Base-by-base conservation (phyloP, 2,888 invertebrate genomes). In the Diachrysia chrysitis region DNA sequence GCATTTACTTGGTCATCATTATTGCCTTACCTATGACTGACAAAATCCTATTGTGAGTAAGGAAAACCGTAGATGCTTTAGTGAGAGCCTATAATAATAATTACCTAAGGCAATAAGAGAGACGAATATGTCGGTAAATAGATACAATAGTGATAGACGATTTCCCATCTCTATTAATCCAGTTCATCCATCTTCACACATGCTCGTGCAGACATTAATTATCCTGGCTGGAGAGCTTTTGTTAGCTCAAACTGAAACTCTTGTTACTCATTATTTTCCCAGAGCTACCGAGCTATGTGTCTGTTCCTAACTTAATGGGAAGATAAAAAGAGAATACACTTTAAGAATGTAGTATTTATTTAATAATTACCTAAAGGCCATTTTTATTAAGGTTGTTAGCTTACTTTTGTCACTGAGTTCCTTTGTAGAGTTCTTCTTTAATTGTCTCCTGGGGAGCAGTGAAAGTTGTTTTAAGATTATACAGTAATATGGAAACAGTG, bases 401-500 rank as follows among this genome's bases (percentile, higher is more conserved):
- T 61, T 61, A 62, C 54, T 58, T 65, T 68, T 63, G 54, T 16
- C 25, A n/a, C 46, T 63, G 59, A 57, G 37, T 55, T 78, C 19
- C 61, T 65, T 74, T 51, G 54, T 58, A 48, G n/a, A 29, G 42
- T 74, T 56, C 23, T 56, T 37, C 48, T 51, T 51, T 54, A 73
- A 59, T 63, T 37, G 25, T 48, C 17, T 78, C 75, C 68, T 29
- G 29, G 79, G 79, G 79, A 74, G 75, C 53, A 67, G 67, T 73
- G 58, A 73, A 74, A 58, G 32, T 53, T 48, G 37, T 61, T 78
- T 21, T 19, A 51, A 51, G 29, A 37, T 29, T 17, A n/a, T n/a
- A 35, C 51, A 48, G 51, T 35, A 71, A 37, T 66, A 21, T 72
- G 53, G 29, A 48, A 57, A 29, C 17, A 51, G 48, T 32, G 23